Evolutionary conservation across 2,113 vertebrate genomes (phyloP).

Genomic region (Acrocephalus kingi): DNA sequence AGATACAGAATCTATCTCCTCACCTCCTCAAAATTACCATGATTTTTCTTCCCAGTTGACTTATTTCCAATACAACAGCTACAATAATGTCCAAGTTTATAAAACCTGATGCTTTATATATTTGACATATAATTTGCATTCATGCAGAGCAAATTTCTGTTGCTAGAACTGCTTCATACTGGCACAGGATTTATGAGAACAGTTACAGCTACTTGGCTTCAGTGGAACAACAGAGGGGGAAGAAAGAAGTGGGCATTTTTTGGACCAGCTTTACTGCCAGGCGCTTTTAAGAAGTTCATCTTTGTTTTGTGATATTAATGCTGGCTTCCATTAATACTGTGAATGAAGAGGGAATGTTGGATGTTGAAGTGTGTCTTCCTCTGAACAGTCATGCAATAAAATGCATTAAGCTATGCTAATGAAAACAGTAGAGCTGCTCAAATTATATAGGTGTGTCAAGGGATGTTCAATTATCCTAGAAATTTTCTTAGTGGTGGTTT

Average conservation of each 20-base stretch:
- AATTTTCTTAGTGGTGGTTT: neutral
- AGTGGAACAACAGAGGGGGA: neutral
- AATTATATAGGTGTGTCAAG: neutral
- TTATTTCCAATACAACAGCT: constrained; percentile 30
- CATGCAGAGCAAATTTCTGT: neutral
- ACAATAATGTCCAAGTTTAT: neutral
- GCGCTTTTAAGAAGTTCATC: neutral
- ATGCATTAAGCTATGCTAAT: neutral
- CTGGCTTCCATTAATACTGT: neutral
- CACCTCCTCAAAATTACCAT: neutral
- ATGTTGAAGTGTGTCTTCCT: neutral
- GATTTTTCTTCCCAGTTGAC: neutral
- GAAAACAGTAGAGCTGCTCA: neutral
- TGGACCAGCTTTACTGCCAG: neutral
- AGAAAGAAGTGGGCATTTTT: neutral
- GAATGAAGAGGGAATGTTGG: neutral
- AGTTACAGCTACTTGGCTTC: neutral
- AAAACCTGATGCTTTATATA: constrained; percentile 21
- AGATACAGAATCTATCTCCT: neutral
- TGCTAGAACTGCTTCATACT: neutral
- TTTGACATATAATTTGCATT: constrained; percentile 4
- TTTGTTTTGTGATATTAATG: neutral
- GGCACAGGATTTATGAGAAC: neutral
- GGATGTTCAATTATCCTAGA: neutral
- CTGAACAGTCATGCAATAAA: neutral